phyloP scores from a whole-genome alignment of 2,888 invertebrate genomes.

The Drosophila emarginata region DNA sequence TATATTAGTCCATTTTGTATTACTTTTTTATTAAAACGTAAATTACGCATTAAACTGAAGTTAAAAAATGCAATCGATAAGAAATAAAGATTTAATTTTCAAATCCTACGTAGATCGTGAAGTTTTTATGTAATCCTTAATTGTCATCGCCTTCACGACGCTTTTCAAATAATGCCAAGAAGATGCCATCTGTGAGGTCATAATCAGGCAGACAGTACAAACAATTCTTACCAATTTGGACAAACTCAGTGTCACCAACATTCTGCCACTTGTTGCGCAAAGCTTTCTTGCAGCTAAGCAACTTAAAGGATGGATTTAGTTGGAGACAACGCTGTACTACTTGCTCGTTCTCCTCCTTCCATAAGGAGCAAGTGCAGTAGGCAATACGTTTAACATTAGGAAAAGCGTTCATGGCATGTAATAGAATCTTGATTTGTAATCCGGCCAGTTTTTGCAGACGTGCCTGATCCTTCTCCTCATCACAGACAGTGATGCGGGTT shows the following conservation, averaged over 20 bases:
- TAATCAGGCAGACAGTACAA: slow-evolving; percentile 89
- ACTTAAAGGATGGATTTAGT: slow-evolving; percentile 84
- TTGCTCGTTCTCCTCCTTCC: slow-evolving; percentile 95
- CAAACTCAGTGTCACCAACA: slow-evolving; percentile 86
- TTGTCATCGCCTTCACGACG: slow-evolving; percentile 36
- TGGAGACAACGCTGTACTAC: slow-evolving; percentile 84
- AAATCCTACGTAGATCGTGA: not conserved
- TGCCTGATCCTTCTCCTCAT: slow-evolving; percentile 83
- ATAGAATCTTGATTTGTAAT: slow-evolving; percentile 91
- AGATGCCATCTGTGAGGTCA: slow-evolving; percentile 96
- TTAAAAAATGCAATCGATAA: slow-evolving; percentile 19
- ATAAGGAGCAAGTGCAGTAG: slow-evolving; percentile 97
- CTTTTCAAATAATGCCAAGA: slow-evolving; percentile 94
- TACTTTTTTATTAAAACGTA: slow-evolving; percentile 25
- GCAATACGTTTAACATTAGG: slow-evolving; percentile 93
- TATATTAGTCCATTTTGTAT: slow-evolving; percentile 13
- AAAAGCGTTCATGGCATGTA: slow-evolving; percentile 92
- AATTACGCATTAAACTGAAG: slow-evolving; percentile 37
- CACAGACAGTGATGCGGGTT: slow-evolving; percentile 83
- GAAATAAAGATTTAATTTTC: slow-evolving; percentile 49
- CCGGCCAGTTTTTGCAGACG: slow-evolving; percentile 88
- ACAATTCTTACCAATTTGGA: slow-evolving; percentile 88
- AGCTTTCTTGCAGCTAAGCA: slow-evolving; percentile 85
- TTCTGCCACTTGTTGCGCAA: slow-evolving; percentile 87
- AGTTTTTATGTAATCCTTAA: not conserved